A percentile compares a stretch with the other conserved stretches of the same genome.
These are phyloP conservation scores for Callitettix versicolor DNA, from an alignment of 1,140 invertebrate species.

Conservation along the genomic window DNA sequence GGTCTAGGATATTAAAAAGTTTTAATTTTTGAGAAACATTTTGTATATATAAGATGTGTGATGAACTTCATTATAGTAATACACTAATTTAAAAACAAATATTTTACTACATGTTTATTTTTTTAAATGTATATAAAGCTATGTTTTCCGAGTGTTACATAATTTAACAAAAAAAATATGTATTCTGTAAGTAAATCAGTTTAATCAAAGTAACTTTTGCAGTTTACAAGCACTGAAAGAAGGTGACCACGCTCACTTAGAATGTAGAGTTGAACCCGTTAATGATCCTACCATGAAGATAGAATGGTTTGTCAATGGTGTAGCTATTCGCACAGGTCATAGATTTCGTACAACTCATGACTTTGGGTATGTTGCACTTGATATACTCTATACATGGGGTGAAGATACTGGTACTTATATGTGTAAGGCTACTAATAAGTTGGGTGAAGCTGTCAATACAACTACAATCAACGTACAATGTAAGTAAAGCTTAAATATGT, in stretches of 20 bases:
- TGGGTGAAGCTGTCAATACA: constrained; percentile 86
- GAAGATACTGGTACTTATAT: constrained; percentile 92
- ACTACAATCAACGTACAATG: constrained; percentile 74
- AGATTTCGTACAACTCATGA: constrained; percentile 86
- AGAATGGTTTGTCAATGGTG: constrained; percentile 89
- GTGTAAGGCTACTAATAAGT: constrained; percentile 82
- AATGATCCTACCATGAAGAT: constrained; percentile 90
- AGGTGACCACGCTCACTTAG: constrained; percentile 86
- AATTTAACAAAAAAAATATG: too few relatives aligned
- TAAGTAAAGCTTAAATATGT: constrained; percentile 31
- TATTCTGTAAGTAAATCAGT: too few relatives aligned
- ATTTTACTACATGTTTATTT: too few relatives aligned
- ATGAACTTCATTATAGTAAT: too few relatives aligned
- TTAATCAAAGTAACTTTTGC: too few relatives aligned
- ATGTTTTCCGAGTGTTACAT: too few relatives aligned
- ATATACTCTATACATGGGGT: constrained; percentile 84
- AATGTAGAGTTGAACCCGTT: constrained; percentile 89
- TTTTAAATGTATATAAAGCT: too few relatives aligned
- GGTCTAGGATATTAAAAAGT: too few relatives aligned
- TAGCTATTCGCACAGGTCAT: constrained; percentile 67
- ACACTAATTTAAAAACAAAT: too few relatives aligned
- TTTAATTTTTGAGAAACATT: too few relatives aligned
- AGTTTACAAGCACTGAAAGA: constrained; percentile 77
- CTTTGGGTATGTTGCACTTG: constrained; percentile 90
- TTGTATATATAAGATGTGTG: too few relatives aligned